These are phyloP conservation scores for Chionomys nivalis DNA, from an alignment of 2,113 vertebrate genomes.

Conservation along the genomic window DNA sequence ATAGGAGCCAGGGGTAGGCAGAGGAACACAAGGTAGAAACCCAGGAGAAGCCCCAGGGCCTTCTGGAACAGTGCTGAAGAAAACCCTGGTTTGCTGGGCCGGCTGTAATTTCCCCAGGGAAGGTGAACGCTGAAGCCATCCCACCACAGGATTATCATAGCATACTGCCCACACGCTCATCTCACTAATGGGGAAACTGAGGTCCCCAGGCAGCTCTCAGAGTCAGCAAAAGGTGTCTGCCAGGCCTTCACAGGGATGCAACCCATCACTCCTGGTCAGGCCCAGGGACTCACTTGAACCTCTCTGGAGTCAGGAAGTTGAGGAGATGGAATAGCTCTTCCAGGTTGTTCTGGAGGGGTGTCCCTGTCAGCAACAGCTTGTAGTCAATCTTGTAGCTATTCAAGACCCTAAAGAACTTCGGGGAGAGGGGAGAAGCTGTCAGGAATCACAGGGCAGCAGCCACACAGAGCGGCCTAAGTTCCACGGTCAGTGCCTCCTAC, in stretches of 20 bases:
- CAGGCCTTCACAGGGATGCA: fast-evolving
- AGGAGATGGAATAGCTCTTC: slow-evolving; percentile 99
- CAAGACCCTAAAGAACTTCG: slow-evolving; percentile 97
- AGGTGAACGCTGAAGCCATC: fast-evolving
- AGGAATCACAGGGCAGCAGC: not conserved
- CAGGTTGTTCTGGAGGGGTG: slow-evolving; percentile 98
- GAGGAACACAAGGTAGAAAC: no score
- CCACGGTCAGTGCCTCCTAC: slow-evolving; percentile 78
- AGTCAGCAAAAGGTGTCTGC: not conserved
- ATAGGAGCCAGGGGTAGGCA: fast-evolving
- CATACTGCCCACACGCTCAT: fast-evolving
- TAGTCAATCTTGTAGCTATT: slow-evolving; percentile 99
- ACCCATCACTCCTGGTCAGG: not conserved
- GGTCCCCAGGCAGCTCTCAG: not conserved
- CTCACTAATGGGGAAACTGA: not conserved
- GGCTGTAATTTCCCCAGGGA: fast-evolving
- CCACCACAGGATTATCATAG: fast-evolving
- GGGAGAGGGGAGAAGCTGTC: slow-evolving; percentile 1
- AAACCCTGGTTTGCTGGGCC: fast-evolving
- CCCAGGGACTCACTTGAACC: slow-evolving; percentile 93
- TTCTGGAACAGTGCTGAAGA: not conserved
- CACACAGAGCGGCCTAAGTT: fast-evolving
- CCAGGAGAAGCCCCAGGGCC: not conserved
- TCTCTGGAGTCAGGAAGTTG: slow-evolving; percentile 97
- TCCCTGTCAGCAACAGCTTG: slow-evolving; percentile 98